Base-by-base conservation (phyloP, 1,140 invertebrate species). In the Doryteuthis pealeii region DNA sequence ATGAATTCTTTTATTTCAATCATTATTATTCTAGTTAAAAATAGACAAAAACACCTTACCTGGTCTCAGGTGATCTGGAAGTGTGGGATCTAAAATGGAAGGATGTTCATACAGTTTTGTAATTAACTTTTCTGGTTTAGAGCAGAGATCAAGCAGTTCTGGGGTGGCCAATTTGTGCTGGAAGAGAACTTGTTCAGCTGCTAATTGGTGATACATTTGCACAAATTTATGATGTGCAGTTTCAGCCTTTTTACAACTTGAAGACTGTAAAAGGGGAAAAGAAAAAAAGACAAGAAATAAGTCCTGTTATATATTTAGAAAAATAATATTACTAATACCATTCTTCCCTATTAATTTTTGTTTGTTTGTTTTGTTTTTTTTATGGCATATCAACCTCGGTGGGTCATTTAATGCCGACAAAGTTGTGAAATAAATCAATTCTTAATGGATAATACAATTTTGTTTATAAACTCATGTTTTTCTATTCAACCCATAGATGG, bases 81-180 rank as follows among this genome's bases (percentile, higher is more conserved):
- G 70, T 58, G 65, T 74, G 30, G 75, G 72, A 69, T 77, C 71
- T 62, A 76, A 72, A 58, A 85, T 81, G 66, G 77, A 79, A 1
- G 77, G 76, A 74, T 84, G 82, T 72, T 84, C 80, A 73, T 82
- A 83, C 40, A 85, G 75, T 62, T 81, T 76, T 18, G 74, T 32
- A 43, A 85, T 78, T 14, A 85, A 77, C 43, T 81, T 68, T n/a
- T 18, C 40, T 12, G 83, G 81, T 28, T 74, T 77, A 30, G 73
- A 72, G 3, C 75, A 76, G 32, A 79, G 74, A 18, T 80, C 73
- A 15, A 84, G 71, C 6, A 83, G 70, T 65, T 83, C 80, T 1
- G 78, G 73, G 35, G 81, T 77, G 31, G 71, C 78, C 32, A 85
- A 66, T 40, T 77, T 73, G 75, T 81, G 71, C 15, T 77, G 30